These are phyloP conservation scores for Indri indri DNA, from an alignment of 2,113 vertebrate species.

Conservation along the genomic window DNA sequence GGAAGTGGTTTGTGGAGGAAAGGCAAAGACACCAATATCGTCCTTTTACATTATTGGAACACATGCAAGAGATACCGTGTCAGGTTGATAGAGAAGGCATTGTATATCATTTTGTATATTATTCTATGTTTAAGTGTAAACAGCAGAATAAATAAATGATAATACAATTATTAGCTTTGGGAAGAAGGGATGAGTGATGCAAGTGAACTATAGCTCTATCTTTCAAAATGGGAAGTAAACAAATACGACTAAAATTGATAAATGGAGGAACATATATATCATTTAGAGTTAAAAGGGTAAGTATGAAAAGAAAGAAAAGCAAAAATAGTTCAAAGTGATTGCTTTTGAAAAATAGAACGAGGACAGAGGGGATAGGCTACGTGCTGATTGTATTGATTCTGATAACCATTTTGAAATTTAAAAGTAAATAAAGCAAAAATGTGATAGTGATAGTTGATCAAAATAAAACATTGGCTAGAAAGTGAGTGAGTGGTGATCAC, in stretches of 20 bases:
- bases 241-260: background rate
- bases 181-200: background rate
- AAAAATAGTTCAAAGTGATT: background rate
- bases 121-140: background rate
- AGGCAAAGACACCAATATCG: background rate
- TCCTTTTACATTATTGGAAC: background rate
- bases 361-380: background rate
- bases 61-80: background rate
- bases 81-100: background rate
- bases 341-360: background rate
- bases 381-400: background rate
- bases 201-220: background rate
- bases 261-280: background rate
- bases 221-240: background rate
- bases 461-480: background rate
- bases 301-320: background rate
- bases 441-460: background rate
- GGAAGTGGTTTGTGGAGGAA: background rate
- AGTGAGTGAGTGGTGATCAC: background rate
- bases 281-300: background rate
- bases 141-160: background rate
- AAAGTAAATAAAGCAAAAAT: background rate
- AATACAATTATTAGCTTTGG: background rate
- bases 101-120: background rate
- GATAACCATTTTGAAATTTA: background rate